phyloP scores from a whole-genome alignment of 2,888 invertebrate genomes.

The Orthosia gothica region DNA sequence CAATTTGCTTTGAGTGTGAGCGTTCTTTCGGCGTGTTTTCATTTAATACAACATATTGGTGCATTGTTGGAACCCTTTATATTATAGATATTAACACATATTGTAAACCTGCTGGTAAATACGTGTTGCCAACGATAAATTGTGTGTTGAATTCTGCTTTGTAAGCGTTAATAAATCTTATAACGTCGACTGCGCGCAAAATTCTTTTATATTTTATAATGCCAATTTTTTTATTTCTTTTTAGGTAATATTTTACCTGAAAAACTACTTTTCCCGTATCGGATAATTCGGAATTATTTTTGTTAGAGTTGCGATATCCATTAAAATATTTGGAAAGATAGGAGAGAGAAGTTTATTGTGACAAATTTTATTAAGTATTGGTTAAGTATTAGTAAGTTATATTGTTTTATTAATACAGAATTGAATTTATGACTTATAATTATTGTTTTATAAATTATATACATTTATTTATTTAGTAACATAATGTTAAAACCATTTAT shows the following conservation, averaged over 20 bases:
- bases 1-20: constrained; percentile 61
- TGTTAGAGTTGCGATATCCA: neutral
- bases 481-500: too few relatives aligned
- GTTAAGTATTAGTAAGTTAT: too few relatives aligned
- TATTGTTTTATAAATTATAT: too few relatives aligned
- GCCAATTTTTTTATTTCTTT: too few relatives aligned
- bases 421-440: too few relatives aligned
- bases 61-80: constrained; percentile 30
- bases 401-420: too few relatives aligned
- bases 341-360: too few relatives aligned
- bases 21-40: constrained; percentile 31
- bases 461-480: too few relatives aligned
- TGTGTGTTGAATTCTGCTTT: constrained; percentile 17
- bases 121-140: constrained; percentile 14
- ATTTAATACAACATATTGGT: constrained; percentile 48
- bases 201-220: constrained; percentile 30
- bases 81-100: constrained; percentile 1
- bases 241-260: constrained; percentile 19
- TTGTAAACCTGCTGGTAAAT: constrained; percentile 13
- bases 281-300: neutral
- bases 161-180: constrained; percentile 37
- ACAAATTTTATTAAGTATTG: too few relatives aligned
- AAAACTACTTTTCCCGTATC: constrained; percentile 13
- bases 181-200: constrained; percentile 16
- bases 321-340: too few relatives aligned